Evolutionary conservation across 2,888 invertebrate genomes (phyloP), one percentile per base, ranked within the genome.

Genomic region (Cephus runcator): DNA sequence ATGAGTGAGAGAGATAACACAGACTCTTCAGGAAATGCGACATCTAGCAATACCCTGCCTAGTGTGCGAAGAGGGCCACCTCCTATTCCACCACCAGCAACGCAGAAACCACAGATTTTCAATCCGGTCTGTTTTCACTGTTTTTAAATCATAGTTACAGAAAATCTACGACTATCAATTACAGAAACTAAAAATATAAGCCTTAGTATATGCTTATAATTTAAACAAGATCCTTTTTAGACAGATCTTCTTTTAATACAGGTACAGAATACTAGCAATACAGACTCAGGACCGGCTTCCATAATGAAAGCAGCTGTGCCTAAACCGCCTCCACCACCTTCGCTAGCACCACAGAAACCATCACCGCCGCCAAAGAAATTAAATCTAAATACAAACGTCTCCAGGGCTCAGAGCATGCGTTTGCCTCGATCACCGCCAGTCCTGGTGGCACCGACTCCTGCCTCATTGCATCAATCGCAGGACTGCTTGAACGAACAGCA

Each of bases 331-430:
- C 85, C 73, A 81, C 90, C 80, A 73, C 86, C 87, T 12, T 79
- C 78, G 73, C 79, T 35, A 83, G 88, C 82, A 23, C 83, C 89
- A 4, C 89, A 88, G 15, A 93, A 94, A 88, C 95, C 95, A 4
- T 94, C 94, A 68, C 94, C 95, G 4, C 95, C 95, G 69, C 94
- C 94, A 35, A 95, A 95, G 90, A 95, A 94, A 80, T 90, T 94
- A 23, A 91, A 93, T 76, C 91, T 94, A 35, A 94, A 94, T 12
- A 93, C 94, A 1, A 93, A 92, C 78, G 95, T 96, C 4, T 93
- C 95, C 12, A 92, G 97, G 81, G 96, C 97, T 84, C 97, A 97
- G 90, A 97, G 97, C 91, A 96, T 97, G 96, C 94, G 96, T 91
- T 93, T 95, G 85, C 96, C 97, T 35, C 94, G 96, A 92, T 96